Base-by-base conservation (phyloP, 2,797 vertebrate species). In the Lepilemur septentrionalis region DNA sequence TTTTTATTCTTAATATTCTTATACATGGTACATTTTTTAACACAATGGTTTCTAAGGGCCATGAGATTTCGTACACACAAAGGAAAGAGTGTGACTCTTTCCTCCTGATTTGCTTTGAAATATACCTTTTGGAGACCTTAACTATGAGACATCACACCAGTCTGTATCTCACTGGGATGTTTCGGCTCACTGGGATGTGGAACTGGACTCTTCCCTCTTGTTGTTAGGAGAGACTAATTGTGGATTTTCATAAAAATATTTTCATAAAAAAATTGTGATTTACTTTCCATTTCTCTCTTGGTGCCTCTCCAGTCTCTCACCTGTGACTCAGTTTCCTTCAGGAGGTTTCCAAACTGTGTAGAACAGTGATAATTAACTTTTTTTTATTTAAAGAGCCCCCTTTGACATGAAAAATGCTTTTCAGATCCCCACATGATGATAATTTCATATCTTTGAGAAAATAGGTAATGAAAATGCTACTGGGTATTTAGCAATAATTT, bases 1-100 rank as follows among this genome's bases (percentile, higher is more conserved):
- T 80, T 94, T 83, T 63, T 79, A 67, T 69, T 89, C 35, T 17
- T 79, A 38, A n/a, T 82, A 70, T 57, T 96, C 10, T 86, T 85
- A 63, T n/a, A 65, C 17, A 8, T 67, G 41, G 43, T n/a, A 28
- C 5, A 18, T 43, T 73, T 87, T 92, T 72, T 93, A 90, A 52
- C 35, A 61, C 10, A 46, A 17, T 76, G 9, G 38, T 90, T 96
- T 93, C 38, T 91, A 65, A 87, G 23, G 15, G 25, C n/a, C n/a
- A 1, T 69, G n/a, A 41, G 76, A 17, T 92, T 63, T 59, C 9
- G 86, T 50, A 48, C 48, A 55, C 30, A 35, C 43, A 43, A n/a
- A 89, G 1, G 20, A 55, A 52, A 91, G 35, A 48, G 3, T 20
- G 1, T 35, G 61, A 61, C 15, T 25, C 22, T 10, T 41, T 67